Evolutionary conservation across 2,797 vertebrate species (phyloP).

Genomic region (Myotis myotis): DNA sequence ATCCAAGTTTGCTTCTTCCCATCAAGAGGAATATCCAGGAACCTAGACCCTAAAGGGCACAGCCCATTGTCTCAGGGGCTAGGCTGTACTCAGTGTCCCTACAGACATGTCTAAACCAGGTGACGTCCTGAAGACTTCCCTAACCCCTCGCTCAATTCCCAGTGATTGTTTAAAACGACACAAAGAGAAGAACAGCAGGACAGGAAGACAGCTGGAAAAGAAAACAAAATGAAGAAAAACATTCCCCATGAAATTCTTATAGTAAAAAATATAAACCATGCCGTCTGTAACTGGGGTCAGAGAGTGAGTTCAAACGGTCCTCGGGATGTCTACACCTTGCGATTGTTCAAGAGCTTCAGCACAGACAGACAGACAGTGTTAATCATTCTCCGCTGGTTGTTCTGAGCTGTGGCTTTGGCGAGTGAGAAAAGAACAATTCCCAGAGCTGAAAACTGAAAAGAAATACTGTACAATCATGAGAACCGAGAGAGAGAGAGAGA

Average conservation of each 20-base stretch:
- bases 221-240: constrained; percentile 69
- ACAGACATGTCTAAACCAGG: background rate
- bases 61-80: fast-evolving
- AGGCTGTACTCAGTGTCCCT: fast-evolving
- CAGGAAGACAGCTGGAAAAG: constrained; percentile 42
- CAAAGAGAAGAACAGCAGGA: background rate
- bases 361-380: constrained; percentile 74
- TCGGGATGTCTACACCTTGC: background rate
- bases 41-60: background rate
- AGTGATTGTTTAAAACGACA: constrained; percentile 38
- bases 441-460: constrained; percentile 73
- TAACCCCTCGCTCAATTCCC: background rate
- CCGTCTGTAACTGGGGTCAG: constrained; percentile 32
- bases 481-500: background rate
- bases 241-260: constrained; percentile 61
- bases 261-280: constrained; percentile 61
- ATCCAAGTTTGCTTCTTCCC: background rate
- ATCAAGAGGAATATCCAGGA: background rate
- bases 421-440: constrained; percentile 79
- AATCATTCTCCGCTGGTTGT: constrained; percentile 79
- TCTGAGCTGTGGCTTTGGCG: constrained; percentile 78
- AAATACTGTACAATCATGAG: constrained; percentile 53
- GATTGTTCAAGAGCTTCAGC: constrained; percentile 46
- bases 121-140: background rate
- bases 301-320: background rate